A percentile compares a stretch with the other conserved stretches of the same genome.
These are phyloP conservation scores for Sabatieria punctata DNA, from an alignment of 2,888 invertebrate species.

Conservation along the genomic window DNA sequence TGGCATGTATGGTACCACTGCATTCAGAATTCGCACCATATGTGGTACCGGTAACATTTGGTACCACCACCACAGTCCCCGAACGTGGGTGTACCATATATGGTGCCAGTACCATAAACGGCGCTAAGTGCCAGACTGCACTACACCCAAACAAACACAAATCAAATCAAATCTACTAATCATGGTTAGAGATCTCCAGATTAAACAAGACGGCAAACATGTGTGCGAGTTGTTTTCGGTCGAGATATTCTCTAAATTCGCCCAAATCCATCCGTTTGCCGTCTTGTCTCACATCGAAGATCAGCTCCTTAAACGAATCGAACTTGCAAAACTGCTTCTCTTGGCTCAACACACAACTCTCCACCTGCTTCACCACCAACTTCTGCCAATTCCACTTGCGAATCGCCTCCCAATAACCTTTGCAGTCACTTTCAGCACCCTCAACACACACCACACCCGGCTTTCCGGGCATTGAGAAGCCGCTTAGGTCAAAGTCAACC, in stretches of 20 bases:
- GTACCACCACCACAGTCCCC: too few relatives aligned
- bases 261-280: constrained; percentile 5
- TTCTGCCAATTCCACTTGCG: constrained; percentile 48
- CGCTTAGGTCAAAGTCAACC: constrained; percentile 52
- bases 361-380: constrained; percentile 39
- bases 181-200: too few relatives aligned
- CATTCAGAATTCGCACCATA: too few relatives aligned
- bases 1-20: too few relatives aligned
- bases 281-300: background rate
- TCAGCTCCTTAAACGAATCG: background rate
- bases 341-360: background rate
- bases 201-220: too few relatives aligned
- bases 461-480: constrained; percentile 73
- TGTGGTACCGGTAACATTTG: too few relatives aligned
- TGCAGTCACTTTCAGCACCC: constrained; percentile 39
- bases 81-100: too few relatives aligned
- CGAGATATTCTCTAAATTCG: background rate
- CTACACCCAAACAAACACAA: too few relatives aligned
- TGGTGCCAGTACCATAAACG: too few relatives aligned
- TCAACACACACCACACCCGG: constrained; percentile 80
- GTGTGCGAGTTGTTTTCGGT: background rate
- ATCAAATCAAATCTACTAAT: too few relatives aligned
- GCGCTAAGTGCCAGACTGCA: too few relatives aligned
- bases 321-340: background rate
- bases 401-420: constrained; percentile 12